Conservation (phyloP, 2,888 invertebrate species). For the Anagyrus pseudococci region DNA sequence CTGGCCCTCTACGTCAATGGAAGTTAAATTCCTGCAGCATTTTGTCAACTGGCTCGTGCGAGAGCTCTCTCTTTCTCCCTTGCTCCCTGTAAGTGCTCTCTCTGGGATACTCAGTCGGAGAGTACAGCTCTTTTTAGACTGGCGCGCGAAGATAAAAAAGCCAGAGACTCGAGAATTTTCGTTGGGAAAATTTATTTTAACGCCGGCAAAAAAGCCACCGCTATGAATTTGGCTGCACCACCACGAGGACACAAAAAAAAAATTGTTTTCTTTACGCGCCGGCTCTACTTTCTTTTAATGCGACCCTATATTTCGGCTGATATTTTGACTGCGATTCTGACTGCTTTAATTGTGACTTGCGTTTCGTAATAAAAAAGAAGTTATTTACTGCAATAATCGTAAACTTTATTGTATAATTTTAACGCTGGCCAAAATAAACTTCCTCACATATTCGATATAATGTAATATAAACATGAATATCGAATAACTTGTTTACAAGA, state of each 20-base stretch:
- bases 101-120: conserved; percentile 4
- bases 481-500: too few relatives aligned
- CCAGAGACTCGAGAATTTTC: neutral
- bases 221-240: neutral
- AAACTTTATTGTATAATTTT: too few relatives aligned
- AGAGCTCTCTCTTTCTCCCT: conserved; percentile 13
- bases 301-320: too few relatives aligned
- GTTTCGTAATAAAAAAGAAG: too few relatives aligned
- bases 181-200: conserved; percentile 16
- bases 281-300: too few relatives aligned
- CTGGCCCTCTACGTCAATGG: conserved; percentile 20
- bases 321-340: too few relatives aligned
- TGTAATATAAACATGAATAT: too few relatives aligned
- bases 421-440: too few relatives aligned
- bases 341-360: too few relatives aligned
- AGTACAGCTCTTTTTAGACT: conserved; percentile 1
- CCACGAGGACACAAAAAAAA: neutral
- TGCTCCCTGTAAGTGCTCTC: conserved; percentile 23
- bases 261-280: conserved; percentile 1
- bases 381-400: too few relatives aligned
- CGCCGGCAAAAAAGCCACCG: too few relatives aligned
- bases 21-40: conserved; percentile 36
- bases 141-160: neutral
- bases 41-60: conserved; percentile 28
- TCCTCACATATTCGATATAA: too few relatives aligned